These are phyloP conservation scores for Lucilia cuprina DNA, from an alignment of 1,140 invertebrate species.

Conservation along the genomic window DNA sequence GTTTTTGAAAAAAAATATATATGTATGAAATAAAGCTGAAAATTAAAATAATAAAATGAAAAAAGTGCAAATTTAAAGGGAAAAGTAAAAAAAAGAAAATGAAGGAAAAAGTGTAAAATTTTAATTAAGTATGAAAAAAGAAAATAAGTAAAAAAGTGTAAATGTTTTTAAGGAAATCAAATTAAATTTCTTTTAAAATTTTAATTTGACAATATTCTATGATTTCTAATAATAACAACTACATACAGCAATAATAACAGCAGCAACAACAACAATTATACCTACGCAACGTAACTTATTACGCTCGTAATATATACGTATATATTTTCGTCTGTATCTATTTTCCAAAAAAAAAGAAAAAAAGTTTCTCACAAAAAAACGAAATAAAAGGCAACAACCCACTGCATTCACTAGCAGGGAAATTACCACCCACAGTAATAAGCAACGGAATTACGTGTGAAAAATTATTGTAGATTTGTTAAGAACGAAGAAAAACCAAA, in stretches of 20 bases:
- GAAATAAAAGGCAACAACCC: neutral
- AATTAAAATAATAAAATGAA: neutral
- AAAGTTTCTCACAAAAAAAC: neutral
- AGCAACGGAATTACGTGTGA: slow-evolving; percentile 13
- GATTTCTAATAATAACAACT: neutral
- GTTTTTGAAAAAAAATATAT: neutral
- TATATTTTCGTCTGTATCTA: slow-evolving; percentile 7
- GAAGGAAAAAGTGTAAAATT: neutral
- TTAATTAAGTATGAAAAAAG: neutral
- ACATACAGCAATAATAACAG: neutral
- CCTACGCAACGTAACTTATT: neutral
- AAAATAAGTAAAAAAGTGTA: too few species aligned
- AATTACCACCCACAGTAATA: slow-evolving; percentile 14
- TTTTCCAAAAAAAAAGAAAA: slow-evolving; percentile 10
- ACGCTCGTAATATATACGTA: neutral
- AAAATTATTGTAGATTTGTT: slow-evolving; percentile 6
- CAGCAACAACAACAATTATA: neutral
- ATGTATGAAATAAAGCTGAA: neutral
- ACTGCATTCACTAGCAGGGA: neutral
- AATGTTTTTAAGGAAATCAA: neutral
- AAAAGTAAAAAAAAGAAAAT: neutral
- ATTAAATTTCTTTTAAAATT: neutral
- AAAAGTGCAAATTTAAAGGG: neutral
- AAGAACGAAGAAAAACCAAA: neutral
- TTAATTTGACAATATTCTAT: neutral